A percentile compares a stretch with the other conserved stretches of the same genome.
These are phyloP conservation scores for Atractosteus spatula DNA, from an alignment of 2,113 vertebrate species.

Conservation along the genomic window DNA sequence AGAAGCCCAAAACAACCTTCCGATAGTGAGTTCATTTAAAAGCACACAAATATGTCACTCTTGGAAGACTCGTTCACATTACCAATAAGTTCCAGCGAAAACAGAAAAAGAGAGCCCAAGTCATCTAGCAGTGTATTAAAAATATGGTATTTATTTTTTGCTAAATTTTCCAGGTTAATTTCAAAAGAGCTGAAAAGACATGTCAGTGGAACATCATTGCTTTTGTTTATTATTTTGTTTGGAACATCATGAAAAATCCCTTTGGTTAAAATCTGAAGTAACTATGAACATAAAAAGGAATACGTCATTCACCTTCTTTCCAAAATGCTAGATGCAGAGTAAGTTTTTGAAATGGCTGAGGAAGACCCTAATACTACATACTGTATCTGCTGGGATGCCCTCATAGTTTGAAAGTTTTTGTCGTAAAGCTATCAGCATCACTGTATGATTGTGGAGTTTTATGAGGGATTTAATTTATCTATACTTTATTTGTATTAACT, in stretches of 20 bases:
- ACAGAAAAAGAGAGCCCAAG: constrained; percentile 18
- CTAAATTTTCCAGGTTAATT: constrained; percentile 39
- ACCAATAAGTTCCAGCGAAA: constrained; percentile 55
- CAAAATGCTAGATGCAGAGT: too few relatives aligned
- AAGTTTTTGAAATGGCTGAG: too few relatives aligned
- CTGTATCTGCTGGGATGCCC: too few relatives aligned
- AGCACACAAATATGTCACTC: constrained; percentile 61
- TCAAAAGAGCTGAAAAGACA: constrained; percentile 25
- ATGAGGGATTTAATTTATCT: too few relatives aligned
- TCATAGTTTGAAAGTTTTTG: too few relatives aligned
- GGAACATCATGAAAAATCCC: constrained; percentile 29
- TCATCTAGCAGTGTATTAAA: constrained; percentile 11
- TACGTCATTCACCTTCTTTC: too few relatives aligned
- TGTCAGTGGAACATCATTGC: constrained; percentile 8
- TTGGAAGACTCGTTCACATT: constrained; percentile 55
- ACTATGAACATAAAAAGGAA: background rate
- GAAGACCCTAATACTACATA: too few relatives aligned
- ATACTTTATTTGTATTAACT: too few relatives aligned
- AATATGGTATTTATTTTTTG: constrained; percentile 24
- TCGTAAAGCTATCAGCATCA: too few relatives aligned
- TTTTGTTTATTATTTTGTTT: constrained; percentile 17
- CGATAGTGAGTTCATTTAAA: constrained; percentile 55
- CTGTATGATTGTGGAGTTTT: too few relatives aligned
- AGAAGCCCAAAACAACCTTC: constrained; percentile 70
- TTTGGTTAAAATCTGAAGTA: constrained; percentile 18